These are phyloP conservation scores for Armadillidium nasatum DNA, from an alignment of 1,140 invertebrate species.

Conservation along the genomic window DNA sequence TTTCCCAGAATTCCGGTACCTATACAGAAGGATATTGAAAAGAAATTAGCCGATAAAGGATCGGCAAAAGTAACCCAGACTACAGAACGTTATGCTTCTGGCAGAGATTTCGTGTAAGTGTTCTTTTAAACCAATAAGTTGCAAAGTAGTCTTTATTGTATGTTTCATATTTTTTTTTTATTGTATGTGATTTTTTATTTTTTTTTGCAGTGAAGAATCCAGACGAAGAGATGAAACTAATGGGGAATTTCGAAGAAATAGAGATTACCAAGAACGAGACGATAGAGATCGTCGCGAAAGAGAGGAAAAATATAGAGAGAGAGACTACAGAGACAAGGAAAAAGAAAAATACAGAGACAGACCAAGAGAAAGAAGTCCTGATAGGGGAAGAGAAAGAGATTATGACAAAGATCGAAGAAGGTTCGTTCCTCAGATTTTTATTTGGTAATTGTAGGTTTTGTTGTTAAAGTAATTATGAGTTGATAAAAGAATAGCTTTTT, in stretches of 20 bases:
- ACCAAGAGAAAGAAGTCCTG: slow-evolving; percentile 13
- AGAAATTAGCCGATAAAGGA: slow-evolving; percentile 61
- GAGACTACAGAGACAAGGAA: slow-evolving; percentile 21
- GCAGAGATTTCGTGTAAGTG: slow-evolving; percentile 48
- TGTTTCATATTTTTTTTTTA: too few species aligned
- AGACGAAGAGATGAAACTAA: background rate
- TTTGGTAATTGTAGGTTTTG: too few species aligned
- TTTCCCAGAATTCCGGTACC: slow-evolving; percentile 99
- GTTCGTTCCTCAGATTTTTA: too few species aligned
- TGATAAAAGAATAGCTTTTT: too few species aligned
- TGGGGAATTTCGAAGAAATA: slow-evolving; percentile 4
- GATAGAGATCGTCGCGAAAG: background rate
- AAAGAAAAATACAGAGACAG: slow-evolving; percentile 44
- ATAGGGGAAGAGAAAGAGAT: slow-evolving; percentile 23
- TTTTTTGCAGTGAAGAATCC: background rate
- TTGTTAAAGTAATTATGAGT: too few species aligned
- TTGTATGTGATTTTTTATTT: background rate
- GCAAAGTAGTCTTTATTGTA: too few species aligned
- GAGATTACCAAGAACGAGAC: slow-evolving; percentile 16
- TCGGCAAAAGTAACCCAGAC: slow-evolving; percentile 51
- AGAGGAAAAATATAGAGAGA: slow-evolving; percentile 22
- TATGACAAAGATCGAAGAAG: background rate
- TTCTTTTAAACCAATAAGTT: background rate
- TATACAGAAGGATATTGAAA: slow-evolving; percentile 73
- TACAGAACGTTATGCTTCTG: slow-evolving; percentile 51